Percentiles rank a stretch among this genome's conserved stretches.
These are phyloP conservation scores for Myotis planiceps DNA, from an alignment of 2,797 vertebrate species.

Conservation along the genomic window DNA sequence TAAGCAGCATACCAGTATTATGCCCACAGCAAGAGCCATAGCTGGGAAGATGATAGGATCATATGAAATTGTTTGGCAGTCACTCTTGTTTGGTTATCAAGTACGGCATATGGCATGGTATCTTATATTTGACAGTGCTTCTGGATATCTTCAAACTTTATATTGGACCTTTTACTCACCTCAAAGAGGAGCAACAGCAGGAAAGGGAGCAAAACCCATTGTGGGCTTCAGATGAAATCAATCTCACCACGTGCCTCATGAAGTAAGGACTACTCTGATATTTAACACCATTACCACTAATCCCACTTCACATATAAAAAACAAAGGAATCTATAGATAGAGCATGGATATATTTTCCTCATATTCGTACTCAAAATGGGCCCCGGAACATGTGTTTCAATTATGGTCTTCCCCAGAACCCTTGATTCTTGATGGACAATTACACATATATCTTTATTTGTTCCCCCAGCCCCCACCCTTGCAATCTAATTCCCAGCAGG, in stretches of 20 bases:
- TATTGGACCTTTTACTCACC: background rate
- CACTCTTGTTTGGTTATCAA: background rate
- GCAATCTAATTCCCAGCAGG: slow-evolving; percentile 78
- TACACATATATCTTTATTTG: slow-evolving; percentile 74
- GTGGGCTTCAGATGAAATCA: background rate
- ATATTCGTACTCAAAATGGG: slow-evolving; percentile 44
- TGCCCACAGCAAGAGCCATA: background rate
- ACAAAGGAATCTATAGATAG: background rate
- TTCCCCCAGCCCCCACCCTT: background rate
- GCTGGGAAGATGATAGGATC: background rate
- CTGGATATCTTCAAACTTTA: slow-evolving; percentile 3
- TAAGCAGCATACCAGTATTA: background rate
- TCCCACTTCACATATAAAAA: background rate
- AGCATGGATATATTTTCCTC: slow-evolving; percentile 19
- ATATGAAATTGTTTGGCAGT: background rate
- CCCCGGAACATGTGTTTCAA: slow-evolving; percentile 59
- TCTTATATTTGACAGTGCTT: background rate
- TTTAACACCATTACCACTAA: background rate
- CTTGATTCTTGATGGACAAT: slow-evolving; percentile 55
- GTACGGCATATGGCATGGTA: background rate
- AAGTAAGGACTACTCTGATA: background rate
- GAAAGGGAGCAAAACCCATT: background rate
- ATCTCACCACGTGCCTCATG: background rate
- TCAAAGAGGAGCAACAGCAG: background rate
- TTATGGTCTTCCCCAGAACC: slow-evolving; percentile 49